Conservation (phyloP, 64 coral and sea anemone genomes). For the Montipora cactus region DNA sequence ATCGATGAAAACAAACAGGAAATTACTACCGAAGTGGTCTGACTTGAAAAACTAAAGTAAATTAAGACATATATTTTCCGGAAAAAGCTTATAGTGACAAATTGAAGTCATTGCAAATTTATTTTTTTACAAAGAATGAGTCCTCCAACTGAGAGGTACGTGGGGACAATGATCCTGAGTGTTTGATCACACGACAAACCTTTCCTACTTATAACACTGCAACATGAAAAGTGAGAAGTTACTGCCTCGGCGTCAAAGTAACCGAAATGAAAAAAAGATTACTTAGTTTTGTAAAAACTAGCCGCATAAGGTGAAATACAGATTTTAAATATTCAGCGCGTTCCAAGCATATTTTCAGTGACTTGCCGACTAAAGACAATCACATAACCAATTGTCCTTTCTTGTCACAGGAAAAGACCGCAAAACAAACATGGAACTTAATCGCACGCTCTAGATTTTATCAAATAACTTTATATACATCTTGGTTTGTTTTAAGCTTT, state of each 20-base stretch:
- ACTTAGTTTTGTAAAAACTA: not conserved
- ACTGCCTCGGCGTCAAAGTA: not conserved
- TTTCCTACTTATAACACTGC: not conserved
- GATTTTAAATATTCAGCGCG: not conserved
- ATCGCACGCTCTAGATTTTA: not conserved
- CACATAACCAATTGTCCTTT: too few species aligned
- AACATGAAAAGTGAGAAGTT: not conserved
- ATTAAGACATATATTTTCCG: too few species aligned
- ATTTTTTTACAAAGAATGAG: not conserved
- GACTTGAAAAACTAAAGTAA: too few species aligned
- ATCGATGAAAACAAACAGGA: too few species aligned
- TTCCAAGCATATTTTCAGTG: not conserved
- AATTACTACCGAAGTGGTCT: too few species aligned
- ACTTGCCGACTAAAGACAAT: too few species aligned
- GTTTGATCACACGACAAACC: not conserved
- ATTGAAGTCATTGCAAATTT: too few species aligned
- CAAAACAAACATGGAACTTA: not conserved
- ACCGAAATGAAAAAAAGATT: not conserved
- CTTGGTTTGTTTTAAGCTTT: not conserved
- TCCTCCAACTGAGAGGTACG: not conserved
- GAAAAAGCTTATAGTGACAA: too few species aligned
- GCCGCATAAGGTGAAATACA: not conserved
- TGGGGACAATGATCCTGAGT: not conserved
- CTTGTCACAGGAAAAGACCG: not conserved
- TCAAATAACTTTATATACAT: not conserved